Conservation (phyloP, 2,888 invertebrate genomes). For the Merodon equestris region DNA sequence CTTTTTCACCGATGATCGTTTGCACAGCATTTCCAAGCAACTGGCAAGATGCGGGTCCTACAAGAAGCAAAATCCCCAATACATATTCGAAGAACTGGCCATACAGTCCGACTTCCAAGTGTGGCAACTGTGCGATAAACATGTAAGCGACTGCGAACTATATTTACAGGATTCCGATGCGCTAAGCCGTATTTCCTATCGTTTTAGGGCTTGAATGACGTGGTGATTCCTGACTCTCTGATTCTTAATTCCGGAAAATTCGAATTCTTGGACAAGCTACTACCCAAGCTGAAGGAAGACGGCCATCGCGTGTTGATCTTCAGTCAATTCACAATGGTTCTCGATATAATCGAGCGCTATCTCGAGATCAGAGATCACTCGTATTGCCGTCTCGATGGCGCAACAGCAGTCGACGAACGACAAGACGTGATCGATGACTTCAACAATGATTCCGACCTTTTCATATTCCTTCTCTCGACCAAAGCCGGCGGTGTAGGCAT, state of each 20-base stretch:
- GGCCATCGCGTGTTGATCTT: slow-evolving; percentile 94
- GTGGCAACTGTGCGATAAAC: slow-evolving; percentile 86
- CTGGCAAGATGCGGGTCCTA: slow-evolving; percentile 84
- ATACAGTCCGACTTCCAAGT: slow-evolving; percentile 96
- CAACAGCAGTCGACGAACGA: slow-evolving; percentile 90
- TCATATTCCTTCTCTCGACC: slow-evolving; percentile 94
- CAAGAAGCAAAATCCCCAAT: slow-evolving; percentile 87
- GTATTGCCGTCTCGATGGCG: slow-evolving; percentile 93
- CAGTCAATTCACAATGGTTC: slow-evolving; percentile 97
- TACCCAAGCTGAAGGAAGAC: slow-evolving; percentile 86
- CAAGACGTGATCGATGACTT: slow-evolving; percentile 95
- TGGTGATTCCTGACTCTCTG: slow-evolving; percentile 83
- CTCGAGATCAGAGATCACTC: slow-evolving; percentile 85
- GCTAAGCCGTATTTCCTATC: slow-evolving; percentile 11
- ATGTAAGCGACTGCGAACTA: slow-evolving; percentile 78
- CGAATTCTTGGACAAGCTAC: slow-evolving; percentile 85
- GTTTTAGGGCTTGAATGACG: slow-evolving; percentile 82
- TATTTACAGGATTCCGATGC: neutral
- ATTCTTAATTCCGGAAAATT: slow-evolving; percentile 94
- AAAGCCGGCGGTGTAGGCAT: slow-evolving; percentile 97
- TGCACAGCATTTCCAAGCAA: slow-evolving; percentile 84
- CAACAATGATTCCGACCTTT: slow-evolving; percentile 88
- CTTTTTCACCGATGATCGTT: slow-evolving; percentile 84
- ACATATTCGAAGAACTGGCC: slow-evolving; percentile 91
- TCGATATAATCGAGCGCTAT: slow-evolving; percentile 95